Evolutionary conservation across 2,113 vertebrate genomes (phyloP).

Genomic region (Numenius arquata): DNA sequence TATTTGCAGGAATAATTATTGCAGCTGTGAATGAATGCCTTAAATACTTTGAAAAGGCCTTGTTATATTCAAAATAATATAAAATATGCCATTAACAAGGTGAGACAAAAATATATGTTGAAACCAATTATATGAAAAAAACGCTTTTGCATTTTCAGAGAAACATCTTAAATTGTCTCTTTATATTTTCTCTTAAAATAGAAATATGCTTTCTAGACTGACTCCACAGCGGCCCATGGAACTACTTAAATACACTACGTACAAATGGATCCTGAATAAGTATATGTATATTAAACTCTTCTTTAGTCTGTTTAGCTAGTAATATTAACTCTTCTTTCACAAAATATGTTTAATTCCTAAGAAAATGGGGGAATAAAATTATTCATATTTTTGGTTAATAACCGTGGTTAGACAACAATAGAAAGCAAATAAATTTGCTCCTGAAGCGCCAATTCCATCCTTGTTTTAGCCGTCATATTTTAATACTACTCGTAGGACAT

Average conservation of each 20-base stretch:
- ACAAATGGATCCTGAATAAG: neutral
- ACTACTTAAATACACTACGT: neutral
- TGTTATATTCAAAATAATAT: neutral
- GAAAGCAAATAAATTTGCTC: neutral
- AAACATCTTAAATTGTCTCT: neutral
- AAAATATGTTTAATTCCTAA: neutral
- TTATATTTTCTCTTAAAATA: neutral
- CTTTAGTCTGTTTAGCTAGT: neutral
- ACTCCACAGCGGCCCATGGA: accelerated
- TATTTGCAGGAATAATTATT: neutral
- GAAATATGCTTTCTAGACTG: neutral
- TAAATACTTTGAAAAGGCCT: neutral
- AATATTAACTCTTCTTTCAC: neutral
- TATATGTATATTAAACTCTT: neutral
- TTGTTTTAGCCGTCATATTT: neutral
- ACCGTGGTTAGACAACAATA: neutral
- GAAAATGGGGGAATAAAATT: neutral
- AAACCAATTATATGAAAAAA: neutral
- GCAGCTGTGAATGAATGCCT: neutral
- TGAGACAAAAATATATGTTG: neutral
- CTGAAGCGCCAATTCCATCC: neutral
- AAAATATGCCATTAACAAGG: neutral
- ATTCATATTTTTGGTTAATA: neutral
- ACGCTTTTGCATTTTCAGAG: neutral
- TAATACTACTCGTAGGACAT: neutral